Percentiles rank a stretch among this genome's conserved stretches.
These are phyloP conservation scores for Drosophila conformis DNA, from an alignment of 2,888 invertebrate genomes.

Conservation along the genomic window DNA sequence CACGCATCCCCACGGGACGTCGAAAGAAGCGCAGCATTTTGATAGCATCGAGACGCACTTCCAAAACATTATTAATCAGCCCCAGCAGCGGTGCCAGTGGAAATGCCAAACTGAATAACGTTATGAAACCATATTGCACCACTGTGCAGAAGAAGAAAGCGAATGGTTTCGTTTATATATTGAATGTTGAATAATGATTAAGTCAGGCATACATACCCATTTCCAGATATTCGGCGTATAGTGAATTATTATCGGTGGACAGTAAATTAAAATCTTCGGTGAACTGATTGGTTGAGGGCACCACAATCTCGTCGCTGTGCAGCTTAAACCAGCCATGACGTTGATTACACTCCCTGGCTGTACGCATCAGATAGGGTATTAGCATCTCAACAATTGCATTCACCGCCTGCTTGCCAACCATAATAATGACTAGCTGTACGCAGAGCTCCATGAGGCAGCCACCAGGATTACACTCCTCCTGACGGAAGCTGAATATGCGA, in stretches of 20 bases:
- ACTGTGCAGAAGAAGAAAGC: constrained; percentile 85
- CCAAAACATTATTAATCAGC: constrained; percentile 92
- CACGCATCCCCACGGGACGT: constrained; percentile 90
- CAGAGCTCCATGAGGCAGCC: constrained; percentile 94
- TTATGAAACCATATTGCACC: constrained; percentile 94
- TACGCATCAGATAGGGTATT: constrained; percentile 88
- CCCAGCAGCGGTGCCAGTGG: constrained; percentile 94
- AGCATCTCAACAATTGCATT: constrained; percentile 92
- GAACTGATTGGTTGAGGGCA: constrained; percentile 89
- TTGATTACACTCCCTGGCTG: constrained; percentile 84
- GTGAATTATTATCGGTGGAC: constrained; percentile 88
- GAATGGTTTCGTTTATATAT: background rate
- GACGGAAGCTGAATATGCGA: constrained; percentile 89
- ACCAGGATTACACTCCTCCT: constrained; percentile 93
- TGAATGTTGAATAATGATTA: no score
- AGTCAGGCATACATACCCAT: constrained; percentile 87
- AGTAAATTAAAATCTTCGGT: constrained; percentile 90
- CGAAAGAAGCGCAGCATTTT: constrained; percentile 91
- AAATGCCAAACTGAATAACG: constrained; percentile 94
- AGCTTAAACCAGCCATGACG: constrained; percentile 85
- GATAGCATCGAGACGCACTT: constrained; percentile 93
- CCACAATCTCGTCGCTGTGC: constrained; percentile 82
- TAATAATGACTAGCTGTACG: constrained; percentile 93
- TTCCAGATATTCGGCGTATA: constrained; percentile 94
- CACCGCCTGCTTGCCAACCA: constrained; percentile 94